Evolutionary conservation across 30 jellyfish, hydroid and myxozoan genomes (phyloP).

Genomic region (Sanderia malayensis): DNA sequence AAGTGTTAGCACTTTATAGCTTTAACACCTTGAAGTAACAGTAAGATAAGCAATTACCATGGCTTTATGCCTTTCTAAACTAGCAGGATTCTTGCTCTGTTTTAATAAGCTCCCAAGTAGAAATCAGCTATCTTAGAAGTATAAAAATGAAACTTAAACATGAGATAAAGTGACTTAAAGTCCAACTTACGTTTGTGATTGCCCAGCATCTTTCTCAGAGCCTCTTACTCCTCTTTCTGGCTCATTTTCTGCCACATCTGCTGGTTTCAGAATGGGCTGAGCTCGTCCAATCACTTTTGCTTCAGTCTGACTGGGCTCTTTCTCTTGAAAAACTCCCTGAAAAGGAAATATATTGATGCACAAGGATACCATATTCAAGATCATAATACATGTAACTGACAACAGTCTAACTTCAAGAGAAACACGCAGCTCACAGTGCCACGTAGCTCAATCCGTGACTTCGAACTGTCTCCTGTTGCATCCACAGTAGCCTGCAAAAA

Average conservation of each 20-base stretch:
- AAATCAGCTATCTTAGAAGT: too few relatives aligned
- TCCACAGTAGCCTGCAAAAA: conserved; percentile 39
- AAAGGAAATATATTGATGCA: neutral
- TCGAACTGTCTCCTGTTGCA: conserved; percentile 42
- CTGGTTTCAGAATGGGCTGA: conserved; percentile 55
- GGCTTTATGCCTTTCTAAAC: too few relatives aligned
- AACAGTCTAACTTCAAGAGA: neutral
- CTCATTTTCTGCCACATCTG: conserved; percentile 8
- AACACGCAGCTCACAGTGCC: conserved; percentile 33
- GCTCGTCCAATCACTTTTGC: conserved; percentile 37
- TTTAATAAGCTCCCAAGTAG: too few relatives aligned
- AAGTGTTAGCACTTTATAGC: too few relatives aligned
- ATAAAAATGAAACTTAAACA: too few relatives aligned
- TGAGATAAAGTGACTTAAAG: too few relatives aligned
- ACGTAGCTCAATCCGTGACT: conserved; percentile 45
- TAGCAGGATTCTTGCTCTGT: too few relatives aligned
- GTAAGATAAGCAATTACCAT: too few relatives aligned
- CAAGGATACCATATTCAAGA: neutral
- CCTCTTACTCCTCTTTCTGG: conserved; percentile 6
- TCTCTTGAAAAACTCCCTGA: conserved; percentile 36
- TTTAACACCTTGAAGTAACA: too few relatives aligned
- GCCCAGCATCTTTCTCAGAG: conserved; percentile 5
- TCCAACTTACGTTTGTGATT: too few relatives aligned
- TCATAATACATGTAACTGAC: neutral
- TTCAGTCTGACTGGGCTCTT: conserved; percentile 11